These are phyloP conservation scores for Sorex maritimensis DNA, from an alignment of 2,797 vertebrate species.

Conservation along the genomic window DNA sequence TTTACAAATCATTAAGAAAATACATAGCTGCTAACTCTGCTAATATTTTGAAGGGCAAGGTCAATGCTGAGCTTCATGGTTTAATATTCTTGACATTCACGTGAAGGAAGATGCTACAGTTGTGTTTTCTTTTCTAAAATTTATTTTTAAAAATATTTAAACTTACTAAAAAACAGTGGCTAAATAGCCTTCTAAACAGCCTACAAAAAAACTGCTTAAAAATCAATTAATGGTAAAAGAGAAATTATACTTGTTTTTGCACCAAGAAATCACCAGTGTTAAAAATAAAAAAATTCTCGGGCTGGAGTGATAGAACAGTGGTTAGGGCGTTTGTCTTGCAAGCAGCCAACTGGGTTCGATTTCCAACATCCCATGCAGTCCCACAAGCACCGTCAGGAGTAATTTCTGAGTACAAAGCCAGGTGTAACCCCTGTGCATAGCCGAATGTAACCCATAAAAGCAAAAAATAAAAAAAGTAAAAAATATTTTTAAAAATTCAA, in stretches of 20 bases:
- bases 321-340: too few relatives aligned
- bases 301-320: too few relatives aligned
- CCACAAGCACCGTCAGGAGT: too few relatives aligned
- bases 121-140: constrained; percentile 10
- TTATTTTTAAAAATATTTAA: constrained; percentile 16
- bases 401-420: too few relatives aligned
- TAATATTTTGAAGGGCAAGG: background rate
- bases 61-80: too few relatives aligned
- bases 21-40: too few relatives aligned
- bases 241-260: background rate
- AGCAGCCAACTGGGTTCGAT: too few relatives aligned
- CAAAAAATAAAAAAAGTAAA: background rate
- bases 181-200: background rate
- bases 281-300: background rate
- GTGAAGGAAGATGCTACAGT: background rate
- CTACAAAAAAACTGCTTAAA: background rate
- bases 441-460: too few relatives aligned
- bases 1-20: background rate
- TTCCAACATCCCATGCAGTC: too few relatives aligned
- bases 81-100: background rate
- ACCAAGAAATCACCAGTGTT: background rate
- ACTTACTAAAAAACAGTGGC: constrained; percentile 11
- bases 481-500: background rate
- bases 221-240: background rate
- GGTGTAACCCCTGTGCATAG: too few relatives aligned